Conservation (phyloP, 2,888 invertebrate species). For the Netelia virgata region DNA sequence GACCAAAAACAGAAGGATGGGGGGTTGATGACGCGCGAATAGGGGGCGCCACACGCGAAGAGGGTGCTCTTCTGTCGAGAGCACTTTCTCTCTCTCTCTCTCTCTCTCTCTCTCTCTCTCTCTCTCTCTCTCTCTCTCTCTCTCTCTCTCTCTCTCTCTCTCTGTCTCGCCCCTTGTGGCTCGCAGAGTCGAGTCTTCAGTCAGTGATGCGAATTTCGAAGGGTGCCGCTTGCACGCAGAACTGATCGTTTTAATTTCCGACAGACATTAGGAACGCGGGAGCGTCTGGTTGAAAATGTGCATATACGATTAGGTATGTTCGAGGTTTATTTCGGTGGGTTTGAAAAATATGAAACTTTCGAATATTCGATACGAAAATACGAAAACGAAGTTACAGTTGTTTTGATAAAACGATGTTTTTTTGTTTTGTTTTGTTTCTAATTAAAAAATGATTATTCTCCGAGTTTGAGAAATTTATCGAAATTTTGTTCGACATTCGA, state of each 20-base stretch:
- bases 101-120: not conserved
- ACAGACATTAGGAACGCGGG: constrained; percentile 75
- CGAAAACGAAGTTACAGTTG: too few species aligned
- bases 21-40: constrained; percentile 52
- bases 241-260: constrained; percentile 81
- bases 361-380: too few species aligned
- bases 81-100: not conserved
- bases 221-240: constrained; percentile 60
- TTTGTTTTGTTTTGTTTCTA: too few species aligned
- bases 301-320: constrained; percentile 56
- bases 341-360: too few species aligned
- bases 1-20: constrained; percentile 2
- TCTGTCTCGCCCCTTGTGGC: constrained; percentile 4
- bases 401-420: too few species aligned
- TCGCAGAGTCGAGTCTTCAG: constrained; percentile 51
- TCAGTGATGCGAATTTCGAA: constrained; percentile 42
- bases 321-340: too few species aligned
- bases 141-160: constrained; percentile 32
- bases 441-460: too few species aligned
- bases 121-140: too few species aligned
- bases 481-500: too few species aligned
- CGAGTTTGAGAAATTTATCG: too few species aligned
- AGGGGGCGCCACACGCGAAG: constrained; percentile 51
- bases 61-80: constrained; percentile 61
- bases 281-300: constrained; percentile 63